These are phyloP conservation scores for Chloroclystis v-ata DNA, from an alignment of 2,888 invertebrate species.

Conservation along the genomic window DNA sequence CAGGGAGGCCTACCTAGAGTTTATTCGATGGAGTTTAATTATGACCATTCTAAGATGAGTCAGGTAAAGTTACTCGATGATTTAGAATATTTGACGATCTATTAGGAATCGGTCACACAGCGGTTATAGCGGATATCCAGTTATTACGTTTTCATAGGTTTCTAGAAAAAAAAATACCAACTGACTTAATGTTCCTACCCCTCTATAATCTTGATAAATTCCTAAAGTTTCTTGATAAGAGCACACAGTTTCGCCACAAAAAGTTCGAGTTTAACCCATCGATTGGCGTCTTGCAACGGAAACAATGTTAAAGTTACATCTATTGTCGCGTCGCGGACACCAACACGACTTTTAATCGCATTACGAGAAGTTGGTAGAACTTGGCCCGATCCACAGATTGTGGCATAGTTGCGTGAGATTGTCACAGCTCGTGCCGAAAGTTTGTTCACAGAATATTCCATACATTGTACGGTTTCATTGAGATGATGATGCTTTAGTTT, in stretches of 20 bases:
- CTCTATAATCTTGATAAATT: background rate
- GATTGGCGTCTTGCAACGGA: slow-evolving; percentile 32
- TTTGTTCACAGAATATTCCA: background rate
- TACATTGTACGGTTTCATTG: slow-evolving; percentile 1
- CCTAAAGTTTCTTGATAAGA: background rate
- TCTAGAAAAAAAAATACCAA: too few species aligned
- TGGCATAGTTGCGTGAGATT: slow-evolving; percentile 8
- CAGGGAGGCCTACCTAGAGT: background rate
- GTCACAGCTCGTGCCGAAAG: background rate
- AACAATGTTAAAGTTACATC: slow-evolving; percentile 58
- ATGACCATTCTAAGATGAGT: background rate
- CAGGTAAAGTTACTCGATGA: too few species aligned
- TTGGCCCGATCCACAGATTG: slow-evolving; percentile 34
- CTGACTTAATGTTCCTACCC: too few species aligned
- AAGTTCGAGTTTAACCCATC: slow-evolving; percentile 17
- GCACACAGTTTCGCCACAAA: background rate
- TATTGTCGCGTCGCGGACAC: slow-evolving; percentile 46
- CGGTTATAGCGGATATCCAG: too few species aligned
- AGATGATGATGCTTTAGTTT: too few species aligned
- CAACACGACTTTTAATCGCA: slow-evolving; percentile 56
- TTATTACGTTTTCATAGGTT: too few species aligned
- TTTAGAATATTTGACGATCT: too few species aligned
- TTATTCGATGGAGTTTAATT: background rate
- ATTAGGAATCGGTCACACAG: too few species aligned
- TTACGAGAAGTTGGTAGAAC: slow-evolving; percentile 46